Conservation (phyloP, 2,797 vertebrate species). For the Sebastes elongatus region DNA sequence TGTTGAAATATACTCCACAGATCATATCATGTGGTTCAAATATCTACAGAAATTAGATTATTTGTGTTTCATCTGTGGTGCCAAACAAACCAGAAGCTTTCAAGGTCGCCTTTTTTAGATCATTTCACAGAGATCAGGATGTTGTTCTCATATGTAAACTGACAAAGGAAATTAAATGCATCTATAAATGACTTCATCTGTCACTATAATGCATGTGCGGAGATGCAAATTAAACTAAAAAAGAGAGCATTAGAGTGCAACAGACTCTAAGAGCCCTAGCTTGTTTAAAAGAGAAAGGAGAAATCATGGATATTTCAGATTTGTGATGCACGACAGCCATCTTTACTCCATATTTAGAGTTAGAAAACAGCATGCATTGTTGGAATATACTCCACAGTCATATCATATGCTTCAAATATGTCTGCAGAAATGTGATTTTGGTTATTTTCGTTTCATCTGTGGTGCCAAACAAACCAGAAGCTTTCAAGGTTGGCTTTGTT, state of each 20-base stretch:
- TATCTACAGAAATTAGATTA: background rate
- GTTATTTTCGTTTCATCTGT: background rate
- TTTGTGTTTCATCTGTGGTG: background rate
- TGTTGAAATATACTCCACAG: background rate
- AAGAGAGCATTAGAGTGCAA: conserved; percentile 13
- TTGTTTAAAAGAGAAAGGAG: background rate
- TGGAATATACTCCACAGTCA: background rate
- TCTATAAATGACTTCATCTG: background rate
- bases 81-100: background rate
- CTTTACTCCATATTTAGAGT: background rate
- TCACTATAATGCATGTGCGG: background rate
- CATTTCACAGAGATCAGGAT: background rate
- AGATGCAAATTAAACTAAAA: conserved; percentile 31
- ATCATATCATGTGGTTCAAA: background rate
- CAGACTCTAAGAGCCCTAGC: conserved; percentile 9
- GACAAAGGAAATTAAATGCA: background rate
- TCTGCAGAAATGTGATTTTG: conserved; percentile 3
- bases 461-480: background rate
- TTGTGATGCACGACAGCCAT: background rate
- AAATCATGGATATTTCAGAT: background rate
- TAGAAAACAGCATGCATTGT: background rate
- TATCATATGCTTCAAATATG: background rate
- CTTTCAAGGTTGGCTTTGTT: background rate
- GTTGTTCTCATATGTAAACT: background rate
- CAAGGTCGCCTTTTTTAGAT: background rate